These are phyloP conservation scores for Parasteatoda lunata DNA, from an alignment of 2,888 invertebrate species.

Conservation along the genomic window DNA sequence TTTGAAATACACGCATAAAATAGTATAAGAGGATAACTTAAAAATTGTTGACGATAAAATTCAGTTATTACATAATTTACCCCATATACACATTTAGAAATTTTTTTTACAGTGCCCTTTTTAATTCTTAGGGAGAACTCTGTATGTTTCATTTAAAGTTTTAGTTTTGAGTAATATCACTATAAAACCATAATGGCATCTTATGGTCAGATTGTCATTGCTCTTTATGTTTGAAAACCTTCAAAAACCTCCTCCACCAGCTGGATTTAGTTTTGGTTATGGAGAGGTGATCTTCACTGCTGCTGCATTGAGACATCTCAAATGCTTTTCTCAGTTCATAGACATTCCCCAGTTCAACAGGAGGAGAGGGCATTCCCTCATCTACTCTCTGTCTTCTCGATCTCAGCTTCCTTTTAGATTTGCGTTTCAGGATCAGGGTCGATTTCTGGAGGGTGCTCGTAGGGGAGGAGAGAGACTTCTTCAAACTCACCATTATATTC, in stretches of 20 bases:
- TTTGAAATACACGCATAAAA: too few relatives aligned
- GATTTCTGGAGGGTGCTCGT: slow-evolving; percentile 49
- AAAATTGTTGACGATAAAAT: too few relatives aligned
- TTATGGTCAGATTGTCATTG: not conserved
- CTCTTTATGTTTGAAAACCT: slow-evolving; percentile 34
- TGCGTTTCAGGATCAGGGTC: slow-evolving; percentile 34
- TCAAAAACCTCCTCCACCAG: slow-evolving; percentile 61
- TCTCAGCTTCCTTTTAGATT: slow-evolving; percentile 47
- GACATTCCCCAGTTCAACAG: slow-evolving; percentile 23
- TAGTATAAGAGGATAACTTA: too few relatives aligned
- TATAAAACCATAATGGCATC: too few relatives aligned
- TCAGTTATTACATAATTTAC: too few relatives aligned
- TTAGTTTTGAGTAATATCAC: too few relatives aligned
- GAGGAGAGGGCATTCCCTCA: not conserved
- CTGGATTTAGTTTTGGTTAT: slow-evolving; percentile 21
- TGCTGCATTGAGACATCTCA: slow-evolving; percentile 49
- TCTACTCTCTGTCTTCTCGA: not conserved
- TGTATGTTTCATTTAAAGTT: too few relatives aligned
- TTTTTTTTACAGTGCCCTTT: too few relatives aligned
- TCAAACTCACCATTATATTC: slow-evolving; percentile 69
- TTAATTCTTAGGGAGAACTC: too few relatives aligned
- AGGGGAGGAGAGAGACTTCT: slow-evolving; percentile 59
- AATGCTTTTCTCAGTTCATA: slow-evolving; percentile 42
- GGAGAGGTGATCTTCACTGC: slow-evolving; percentile 40
- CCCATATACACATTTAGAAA: too few relatives aligned